Conservation (phyloP, 92 coral and sea anemone genomes). For the Meandrina meandrites region DNA sequence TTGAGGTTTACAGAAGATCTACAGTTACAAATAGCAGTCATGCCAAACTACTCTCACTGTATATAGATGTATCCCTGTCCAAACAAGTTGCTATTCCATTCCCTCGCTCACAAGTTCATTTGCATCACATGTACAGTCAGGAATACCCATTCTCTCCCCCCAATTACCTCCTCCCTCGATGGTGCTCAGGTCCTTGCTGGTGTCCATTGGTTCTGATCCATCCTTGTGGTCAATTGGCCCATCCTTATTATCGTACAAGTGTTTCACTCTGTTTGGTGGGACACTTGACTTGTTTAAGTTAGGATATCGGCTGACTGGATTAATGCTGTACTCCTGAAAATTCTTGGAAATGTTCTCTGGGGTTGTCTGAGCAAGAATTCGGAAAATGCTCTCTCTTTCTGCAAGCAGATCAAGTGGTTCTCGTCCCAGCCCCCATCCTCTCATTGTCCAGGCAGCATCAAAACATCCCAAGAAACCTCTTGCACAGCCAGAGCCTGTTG, state of each 20-base stretch:
- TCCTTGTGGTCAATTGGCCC: conserved; percentile 73
- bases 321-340: conserved; percentile 75
- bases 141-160: background rate
- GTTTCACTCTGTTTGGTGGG: conserved; percentile 66
- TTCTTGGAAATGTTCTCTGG: conserved; percentile 90
- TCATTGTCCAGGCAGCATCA: conserved; percentile 98
- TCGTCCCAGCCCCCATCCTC: conserved; percentile 91
- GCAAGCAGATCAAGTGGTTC: conserved; percentile 83
- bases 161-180: conserved; percentile 75
- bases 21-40: too few relatives aligned
- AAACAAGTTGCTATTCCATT: too few relatives aligned
- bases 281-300: conserved; percentile 74
- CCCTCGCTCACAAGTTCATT: too few relatives aligned
- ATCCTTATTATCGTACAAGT: conserved; percentile 74
- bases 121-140: too few relatives aligned
- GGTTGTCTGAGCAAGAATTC: conserved; percentile 92
- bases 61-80: too few relatives aligned
- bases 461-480: conserved; percentile 92
- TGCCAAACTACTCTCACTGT: too few relatives aligned
- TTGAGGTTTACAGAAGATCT: too few relatives aligned
- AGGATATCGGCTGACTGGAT: conserved; percentile 91
- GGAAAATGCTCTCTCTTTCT: conserved; percentile 87
- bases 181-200: conserved; percentile 45
- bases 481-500: conserved; percentile 99
- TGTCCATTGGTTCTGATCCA: conserved; percentile 91